Conservation (phyloP, 2,113 vertebrate genomes). For the Sylvilagus bachmani region DNA sequence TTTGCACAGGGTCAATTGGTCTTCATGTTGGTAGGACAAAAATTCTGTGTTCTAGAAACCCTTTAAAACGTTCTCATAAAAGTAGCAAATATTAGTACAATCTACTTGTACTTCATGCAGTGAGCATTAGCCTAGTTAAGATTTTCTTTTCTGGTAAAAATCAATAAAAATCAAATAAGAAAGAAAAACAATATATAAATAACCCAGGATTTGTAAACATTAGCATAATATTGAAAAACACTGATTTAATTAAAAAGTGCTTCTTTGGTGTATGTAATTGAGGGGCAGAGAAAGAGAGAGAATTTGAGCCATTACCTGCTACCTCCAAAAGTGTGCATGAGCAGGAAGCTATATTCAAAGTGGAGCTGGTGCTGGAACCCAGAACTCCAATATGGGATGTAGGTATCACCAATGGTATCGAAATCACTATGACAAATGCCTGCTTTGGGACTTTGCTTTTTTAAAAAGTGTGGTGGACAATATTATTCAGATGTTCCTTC, state of each 20-base stretch:
- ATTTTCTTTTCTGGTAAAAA: not conserved
- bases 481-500: not conserved
- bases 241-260: not conserved
- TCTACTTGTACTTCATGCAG: not conserved
- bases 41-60: conserved; percentile 21
- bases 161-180: not conserved
- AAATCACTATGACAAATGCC: too few species aligned
- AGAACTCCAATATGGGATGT: too few species aligned
- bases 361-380: too few species aligned
- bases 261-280: too few species aligned
- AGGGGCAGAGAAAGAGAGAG: too few species aligned
- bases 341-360: too few species aligned
- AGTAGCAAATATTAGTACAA: not conserved
- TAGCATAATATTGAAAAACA: conserved; percentile 28
- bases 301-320: too few species aligned
- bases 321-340: too few species aligned
- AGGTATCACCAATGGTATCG: too few species aligned
- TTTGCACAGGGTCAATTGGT: conserved; percentile 42
- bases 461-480: not conserved
- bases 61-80: conserved; percentile 36
- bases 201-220: not conserved
- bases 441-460: too few species aligned
- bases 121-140: not conserved
- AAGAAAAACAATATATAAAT: not conserved
- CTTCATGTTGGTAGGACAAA: not conserved